Base-by-base conservation (phyloP, 2,113 vertebrate genomes). In the Odocoileus hemionus region DNA sequence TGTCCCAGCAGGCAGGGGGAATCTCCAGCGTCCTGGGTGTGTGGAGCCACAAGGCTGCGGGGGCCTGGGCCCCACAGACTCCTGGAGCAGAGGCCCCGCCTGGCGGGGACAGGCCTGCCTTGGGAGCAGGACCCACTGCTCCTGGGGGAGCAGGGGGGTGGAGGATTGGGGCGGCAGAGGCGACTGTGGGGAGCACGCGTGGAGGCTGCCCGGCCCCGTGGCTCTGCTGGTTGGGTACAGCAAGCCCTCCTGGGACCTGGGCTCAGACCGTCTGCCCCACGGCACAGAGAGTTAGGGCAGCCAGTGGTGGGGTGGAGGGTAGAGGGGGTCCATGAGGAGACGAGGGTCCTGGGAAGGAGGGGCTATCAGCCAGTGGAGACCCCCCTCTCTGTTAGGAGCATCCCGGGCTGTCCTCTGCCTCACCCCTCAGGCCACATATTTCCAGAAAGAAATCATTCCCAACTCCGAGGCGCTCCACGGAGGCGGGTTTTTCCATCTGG, bases 401-500 rank as follows among this genome's bases (percentile, higher is more conserved):
- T 3, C 7, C 83, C 33, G 92, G 70, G 30, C 78, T 97, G 97
- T 30, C 96, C 97, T 97, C 16, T 60, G 4, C 16, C 91, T 96
- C 89, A 97, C 95, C 96, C 85, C 97, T 67, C 94, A 23, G 25
- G 23, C 64, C 61, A 25, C 97, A 86, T 94, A 55, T 95, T 97
- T 97, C 96, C 95, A 86, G 91, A 61, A 90, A 95, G 95, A 93
- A 94, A 84, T 94, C 90, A 91, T 45, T 78, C 94, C 95, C 84
- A 61, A 28, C 50, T 86, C 76, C 94, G 43, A 93, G 45, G 79
- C 43, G 82, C 85, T 76, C 89, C 76, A 45, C 4, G 64, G 95
- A 97, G 97, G 96, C 55, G 50, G 91, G 33, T 25, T 57, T 89
- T 94, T 96, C 97, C 98, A 88, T 96, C 95, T 95, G 96, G 97